These are phyloP conservation scores for Alca torda DNA, from an alignment of 2,797 vertebrate species.

Conservation along the genomic window DNA sequence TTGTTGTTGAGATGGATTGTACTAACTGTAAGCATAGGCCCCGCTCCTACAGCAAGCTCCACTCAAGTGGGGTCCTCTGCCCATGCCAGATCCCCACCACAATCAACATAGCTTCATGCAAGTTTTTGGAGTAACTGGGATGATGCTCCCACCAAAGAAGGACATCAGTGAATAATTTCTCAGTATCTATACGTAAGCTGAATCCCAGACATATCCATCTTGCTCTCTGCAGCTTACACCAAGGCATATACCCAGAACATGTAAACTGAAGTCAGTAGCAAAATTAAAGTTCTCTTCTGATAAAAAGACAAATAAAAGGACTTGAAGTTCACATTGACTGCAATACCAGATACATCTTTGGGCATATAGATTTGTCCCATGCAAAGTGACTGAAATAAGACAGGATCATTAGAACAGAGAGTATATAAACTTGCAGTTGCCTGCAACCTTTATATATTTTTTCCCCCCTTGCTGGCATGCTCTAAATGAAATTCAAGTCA, in stretches of 20 bases:
- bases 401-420: not conserved
- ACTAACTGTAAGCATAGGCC: not conserved
- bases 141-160: not conserved
- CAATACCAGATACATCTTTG: not conserved
- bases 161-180: not conserved
- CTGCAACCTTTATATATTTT: not conserved
- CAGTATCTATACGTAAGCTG: rapidly evolving
- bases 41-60: not conserved
- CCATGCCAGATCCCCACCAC: not conserved
- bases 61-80: not conserved
- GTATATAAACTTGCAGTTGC: not conserved
- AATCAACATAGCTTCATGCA: rapidly evolving
- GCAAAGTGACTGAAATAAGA: not conserved
- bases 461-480: not conserved
- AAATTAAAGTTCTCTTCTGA: not conserved
- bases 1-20: not conserved
- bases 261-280: not conserved
- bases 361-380: not conserved
- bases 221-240: not conserved
- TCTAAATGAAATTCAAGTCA: not conserved
- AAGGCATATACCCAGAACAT: not conserved
- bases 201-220: not conserved
- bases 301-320: not conserved
- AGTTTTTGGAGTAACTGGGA: not conserved
- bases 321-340: not conserved